A percentile compares a stretch with the other conserved stretches of the same genome.
Evolutionary conservation across 2,797 vertebrate genomes (phyloP).

Genomic region (Limnodromus scolopaceus): DNA sequence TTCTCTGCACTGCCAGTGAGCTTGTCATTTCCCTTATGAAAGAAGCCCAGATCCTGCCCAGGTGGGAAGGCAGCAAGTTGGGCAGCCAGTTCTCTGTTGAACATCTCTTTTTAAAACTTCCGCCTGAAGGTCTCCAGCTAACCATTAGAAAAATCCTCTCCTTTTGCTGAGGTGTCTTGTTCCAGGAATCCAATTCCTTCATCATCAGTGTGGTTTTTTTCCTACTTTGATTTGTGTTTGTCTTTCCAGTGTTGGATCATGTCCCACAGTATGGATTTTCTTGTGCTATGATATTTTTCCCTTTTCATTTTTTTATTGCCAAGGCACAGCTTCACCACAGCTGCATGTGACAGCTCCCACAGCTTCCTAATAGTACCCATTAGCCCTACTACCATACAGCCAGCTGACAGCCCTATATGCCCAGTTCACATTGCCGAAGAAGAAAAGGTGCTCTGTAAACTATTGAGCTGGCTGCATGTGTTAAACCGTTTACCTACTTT

Average conservation of each 20-base stretch:
- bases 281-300: neutral
- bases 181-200: neutral
- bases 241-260: neutral
- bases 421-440: neutral
- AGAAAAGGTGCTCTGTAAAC: neutral
- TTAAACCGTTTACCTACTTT: neutral
- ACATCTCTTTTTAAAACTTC: neutral
- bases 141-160: neutral
- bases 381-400: neutral
- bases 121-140: neutral
- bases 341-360: neutral
- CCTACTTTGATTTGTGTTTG: neutral
- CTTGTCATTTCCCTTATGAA: accelerated
- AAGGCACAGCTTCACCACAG: neutral
- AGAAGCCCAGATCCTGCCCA: neutral
- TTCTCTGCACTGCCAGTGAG: neutral
- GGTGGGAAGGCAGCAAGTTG: accelerated
- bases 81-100: neutral
- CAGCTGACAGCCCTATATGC: neutral
- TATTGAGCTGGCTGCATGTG: neutral
- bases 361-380: neutral
- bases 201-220: neutral
- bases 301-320: neutral
- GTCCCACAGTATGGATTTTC: neutral
- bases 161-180: neutral